Base-by-base conservation (phyloP, 1,140 invertebrate genomes). In the Drosophila carrolli region DNA sequence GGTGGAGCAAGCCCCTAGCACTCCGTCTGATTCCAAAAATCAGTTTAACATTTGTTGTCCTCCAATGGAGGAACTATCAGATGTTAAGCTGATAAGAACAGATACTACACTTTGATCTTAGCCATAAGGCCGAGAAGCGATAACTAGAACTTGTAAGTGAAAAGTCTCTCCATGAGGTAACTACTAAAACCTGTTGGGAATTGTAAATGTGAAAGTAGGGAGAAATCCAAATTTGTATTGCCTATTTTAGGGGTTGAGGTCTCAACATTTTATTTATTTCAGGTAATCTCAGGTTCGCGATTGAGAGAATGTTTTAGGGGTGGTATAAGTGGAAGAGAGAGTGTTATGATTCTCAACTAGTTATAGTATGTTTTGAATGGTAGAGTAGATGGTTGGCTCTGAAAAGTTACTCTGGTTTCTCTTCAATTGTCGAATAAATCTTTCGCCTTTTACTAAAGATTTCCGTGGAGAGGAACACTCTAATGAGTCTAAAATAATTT, bases 51-150 rank as follows among this genome's bases (percentile, higher is more conserved):
- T 75, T 75, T 75, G 73, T 75, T 66, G 70, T 75, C 72, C 72
- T 75, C 70, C 70, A 75, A 74, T 74, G 73, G 75, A 78, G 65
- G 67, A 78, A 76, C 75, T 62, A 73, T 81, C 47, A 55, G 57
- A 75, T 70, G 78, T 94, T 94, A 94, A 94, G 93, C 94, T 94
- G 93, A 94, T 94, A 94, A 95, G 94, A 95, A 94, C 94, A 94
- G 93, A 94, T 93, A 93, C 93, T 93, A 93, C 93, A 93, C 93
- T 93, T 93, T 93, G 93, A 93, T 93, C 93, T 93, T 93, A 93
- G 93, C 93, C 92, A 92, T 91, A 91, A 92, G 93, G 93, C 93
- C 92, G 91, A 93, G 92, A 93, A 92, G 91, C 85, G 85, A 90
- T 86, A 86, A 81, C 77, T 93, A 92, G 93, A 44, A 40, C 13